Evolutionary conservation across 2,888 invertebrate genomes (phyloP).

Genomic region (Dione juno): DNA sequence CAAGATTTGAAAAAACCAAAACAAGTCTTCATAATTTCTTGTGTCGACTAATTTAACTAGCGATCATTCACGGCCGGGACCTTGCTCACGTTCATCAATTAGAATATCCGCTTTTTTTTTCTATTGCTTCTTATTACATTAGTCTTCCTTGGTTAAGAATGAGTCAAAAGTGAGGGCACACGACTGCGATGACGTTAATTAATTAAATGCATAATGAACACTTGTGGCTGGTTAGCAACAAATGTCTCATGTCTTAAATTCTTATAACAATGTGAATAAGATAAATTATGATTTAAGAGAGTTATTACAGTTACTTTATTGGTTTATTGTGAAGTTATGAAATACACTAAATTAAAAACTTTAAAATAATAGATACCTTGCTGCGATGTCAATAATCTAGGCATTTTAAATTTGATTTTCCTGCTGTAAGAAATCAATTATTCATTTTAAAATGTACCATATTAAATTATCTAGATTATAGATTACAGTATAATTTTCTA

Average conservation of each 20-base stretch:
- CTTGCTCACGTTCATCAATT: conserved; percentile 75
- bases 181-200: conserved; percentile 59
- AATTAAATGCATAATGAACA: conserved; percentile 57
- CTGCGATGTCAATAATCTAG: too few relatives aligned
- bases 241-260: conserved; percentile 14
- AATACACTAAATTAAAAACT: too few relatives aligned
- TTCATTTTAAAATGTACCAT: too few relatives aligned
- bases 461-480: too few relatives aligned
- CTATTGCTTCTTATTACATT: conserved; percentile 75
- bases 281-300: not conserved
- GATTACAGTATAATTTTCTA: too few relatives aligned
- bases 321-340: too few relatives aligned
- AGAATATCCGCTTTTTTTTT: conserved; percentile 79
- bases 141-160: conserved; percentile 66
- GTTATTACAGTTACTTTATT: too few relatives aligned
- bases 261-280: not conserved
- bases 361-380: too few relatives aligned
- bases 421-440: too few relatives aligned
- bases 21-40: conserved; percentile 19
- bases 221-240: conserved; percentile 39
- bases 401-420: too few relatives aligned
- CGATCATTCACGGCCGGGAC: conserved; percentile 64
- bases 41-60: conserved; percentile 38
- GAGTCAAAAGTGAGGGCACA: conserved; percentile 70
- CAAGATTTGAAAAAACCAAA: conserved; percentile 1